These are phyloP conservation scores for Galerucella calmariensis DNA, from an alignment of 2,888 invertebrate genomes.

Conservation along the genomic window DNA sequence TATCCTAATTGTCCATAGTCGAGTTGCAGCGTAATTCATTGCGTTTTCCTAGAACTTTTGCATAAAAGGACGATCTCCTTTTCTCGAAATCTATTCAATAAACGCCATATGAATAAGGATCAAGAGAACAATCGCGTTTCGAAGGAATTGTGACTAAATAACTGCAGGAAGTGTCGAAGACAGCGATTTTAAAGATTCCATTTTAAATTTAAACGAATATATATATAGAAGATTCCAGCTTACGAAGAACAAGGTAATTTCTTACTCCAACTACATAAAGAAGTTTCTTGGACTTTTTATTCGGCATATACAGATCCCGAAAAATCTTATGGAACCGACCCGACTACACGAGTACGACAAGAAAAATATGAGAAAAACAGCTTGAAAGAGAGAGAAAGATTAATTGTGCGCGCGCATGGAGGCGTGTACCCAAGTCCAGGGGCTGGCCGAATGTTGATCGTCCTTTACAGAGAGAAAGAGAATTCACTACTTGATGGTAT, in stretches of 20 bases:
- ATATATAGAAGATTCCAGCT: slow-evolving; percentile 20
- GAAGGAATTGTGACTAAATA: slow-evolving; percentile 26
- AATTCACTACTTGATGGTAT: too few relatives aligned
- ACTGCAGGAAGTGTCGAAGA: slow-evolving; percentile 30
- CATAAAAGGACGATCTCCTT: slow-evolving; percentile 37
- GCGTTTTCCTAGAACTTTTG: slow-evolving; percentile 28
- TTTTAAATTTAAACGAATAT: slow-evolving; percentile 27
- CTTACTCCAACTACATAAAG: background rate
- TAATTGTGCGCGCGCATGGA: too few relatives aligned
- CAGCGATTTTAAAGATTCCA: slow-evolving; percentile 25
- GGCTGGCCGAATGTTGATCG: too few relatives aligned
- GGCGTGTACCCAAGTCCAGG: too few relatives aligned
- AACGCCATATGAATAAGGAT: slow-evolving; percentile 35
- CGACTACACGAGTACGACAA: too few relatives aligned
- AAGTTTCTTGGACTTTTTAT: background rate
- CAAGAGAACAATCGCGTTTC: slow-evolving; percentile 29
- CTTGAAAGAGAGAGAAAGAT: too few relatives aligned
- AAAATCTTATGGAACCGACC: too few relatives aligned
- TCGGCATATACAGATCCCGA: background rate
- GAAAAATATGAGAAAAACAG: too few relatives aligned
- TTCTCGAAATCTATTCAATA: slow-evolving; percentile 26
- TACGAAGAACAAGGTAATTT: background rate
- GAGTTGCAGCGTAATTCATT: slow-evolving; percentile 20
- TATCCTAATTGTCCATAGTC: slow-evolving; percentile 22
- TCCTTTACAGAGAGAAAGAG: too few relatives aligned